Evolutionary conservation across 2,888 invertebrate genomes (phyloP).

Genomic region (Amphiduros pacificus): DNA sequence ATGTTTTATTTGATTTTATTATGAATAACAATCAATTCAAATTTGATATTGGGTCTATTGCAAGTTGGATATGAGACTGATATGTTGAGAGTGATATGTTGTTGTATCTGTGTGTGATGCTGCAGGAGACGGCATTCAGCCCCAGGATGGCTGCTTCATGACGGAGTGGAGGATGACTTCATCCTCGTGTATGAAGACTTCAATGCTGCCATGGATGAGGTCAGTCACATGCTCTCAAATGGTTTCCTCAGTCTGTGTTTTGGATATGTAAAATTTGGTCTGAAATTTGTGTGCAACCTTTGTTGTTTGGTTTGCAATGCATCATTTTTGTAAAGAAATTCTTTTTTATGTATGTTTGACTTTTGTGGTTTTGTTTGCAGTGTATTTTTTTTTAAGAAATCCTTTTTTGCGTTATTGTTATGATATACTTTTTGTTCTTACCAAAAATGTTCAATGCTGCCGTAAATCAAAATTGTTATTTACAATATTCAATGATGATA

Average conservation of each 20-base stretch:
- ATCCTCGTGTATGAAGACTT: conserved; percentile 51
- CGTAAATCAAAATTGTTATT: too few relatives aligned
- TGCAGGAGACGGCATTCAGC: conserved; percentile 44
- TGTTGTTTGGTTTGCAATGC: neutral
- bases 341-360: too few relatives aligned
- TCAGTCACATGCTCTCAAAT: conserved; percentile 16
- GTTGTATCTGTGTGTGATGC: too few relatives aligned
- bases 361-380: too few relatives aligned
- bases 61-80: too few relatives aligned
- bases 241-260: neutral
- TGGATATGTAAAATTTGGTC: too few relatives aligned
- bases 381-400: neutral
- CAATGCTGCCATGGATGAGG: conserved; percentile 49
- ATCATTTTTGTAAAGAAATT: neutral
- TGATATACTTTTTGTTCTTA: neutral
- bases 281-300: too few relatives aligned
- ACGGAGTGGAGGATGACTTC: conserved; percentile 49
- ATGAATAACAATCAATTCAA: too few relatives aligned
- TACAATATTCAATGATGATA: too few relatives aligned
- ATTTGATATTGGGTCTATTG: too few relatives aligned
- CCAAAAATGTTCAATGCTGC: neutral
- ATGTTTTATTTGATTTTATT: conserved; percentile 1
- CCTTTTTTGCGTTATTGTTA: neutral
- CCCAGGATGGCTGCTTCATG: conserved; percentile 36
- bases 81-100: too few relatives aligned